These are phyloP conservation scores for Danio aesculapii DNA, from an alignment of 2,797 vertebrate species.

Conservation along the genomic window DNA sequence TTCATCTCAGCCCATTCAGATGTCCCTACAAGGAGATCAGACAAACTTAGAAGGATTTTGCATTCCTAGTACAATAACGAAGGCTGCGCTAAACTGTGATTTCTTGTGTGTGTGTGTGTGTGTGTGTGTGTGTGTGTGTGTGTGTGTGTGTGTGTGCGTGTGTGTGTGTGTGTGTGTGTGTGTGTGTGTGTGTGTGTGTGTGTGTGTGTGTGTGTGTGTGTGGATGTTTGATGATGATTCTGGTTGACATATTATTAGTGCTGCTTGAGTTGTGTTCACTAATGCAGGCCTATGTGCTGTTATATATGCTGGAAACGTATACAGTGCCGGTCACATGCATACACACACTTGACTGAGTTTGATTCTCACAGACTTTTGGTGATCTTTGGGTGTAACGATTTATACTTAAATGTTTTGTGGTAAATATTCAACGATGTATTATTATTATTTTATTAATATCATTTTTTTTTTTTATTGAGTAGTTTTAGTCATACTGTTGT, in stretches of 20 bases:
- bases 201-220: conserved; percentile 18
- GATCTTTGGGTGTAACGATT: neutral
- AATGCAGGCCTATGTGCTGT: neutral
- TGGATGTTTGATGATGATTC: conserved; percentile 34
- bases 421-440: too few species aligned
- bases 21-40: conserved; percentile 52
- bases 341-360: neutral
- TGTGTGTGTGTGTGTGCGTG: conserved; percentile 9
- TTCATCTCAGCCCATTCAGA: conserved; percentile 12
- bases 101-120: conserved; percentile 14
- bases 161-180: conserved; percentile 19
- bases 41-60: neutral
- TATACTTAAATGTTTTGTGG: conserved; percentile 1
- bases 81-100: conserved; percentile 16
- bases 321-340: neutral
- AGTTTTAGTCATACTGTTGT: too few species aligned
- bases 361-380: neutral
- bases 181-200: conserved; percentile 18
- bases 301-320: conserved; percentile 5
- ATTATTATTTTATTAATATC: too few species aligned
- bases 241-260: conserved; percentile 39
- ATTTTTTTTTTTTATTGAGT: too few species aligned
- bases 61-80: conserved; percentile 20
- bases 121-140: conserved; percentile 20
- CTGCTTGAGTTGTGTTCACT: conserved; percentile 35